Base-by-base conservation (phyloP, 2,113 vertebrate species). In the Barbus barbus region DNA sequence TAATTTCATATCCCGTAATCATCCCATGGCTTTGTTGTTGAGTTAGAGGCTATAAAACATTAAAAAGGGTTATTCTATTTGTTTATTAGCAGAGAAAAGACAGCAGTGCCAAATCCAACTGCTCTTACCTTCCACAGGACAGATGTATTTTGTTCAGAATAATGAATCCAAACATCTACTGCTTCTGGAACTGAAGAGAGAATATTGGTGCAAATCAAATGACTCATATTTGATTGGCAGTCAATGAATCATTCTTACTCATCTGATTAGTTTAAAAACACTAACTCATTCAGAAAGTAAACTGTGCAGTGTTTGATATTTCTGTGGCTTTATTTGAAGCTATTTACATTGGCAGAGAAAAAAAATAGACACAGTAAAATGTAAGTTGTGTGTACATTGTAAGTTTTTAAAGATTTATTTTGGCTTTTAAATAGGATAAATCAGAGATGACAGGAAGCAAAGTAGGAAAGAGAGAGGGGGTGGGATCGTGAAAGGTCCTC, bases 101-200 rank as follows among this genome's bases (percentile, higher is more conserved):
- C 18, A 53, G 28, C n/a, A 46, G 44, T 48, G 14, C 14, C 58
- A 67, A 36, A 60, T 67, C 16, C n/a, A 28, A 81, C 6, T 24
- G 36, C 16, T 12, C 91, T 81, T 88, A 95, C 94, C 63, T 92
- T 95, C 92, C 92, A 94, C 3, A 85, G 5, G 18, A 92, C 81
- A 3, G 71, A 8, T 16, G 46, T 79, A 7, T 86, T 53, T 26
- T 84, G 44, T 11, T 22, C 14, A 26, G 74, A 75, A 71, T 13
- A 51, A 22, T 91, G 83, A 86, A 91, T 90, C 94, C 93, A 95
- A 1, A 95, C 71, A 31, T 95, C 91, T 1, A 90, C 85, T 48
- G 88, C 82, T 73, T 92, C 90, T 85, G 93, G 93, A 86, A 91
- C 94, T 94, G 86, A 18, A 28, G 16, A 58, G 9, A 85, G 36